phyloP scores from a whole-genome alignment of 1,140 invertebrate species.

The Drosophila asahinai region DNA sequence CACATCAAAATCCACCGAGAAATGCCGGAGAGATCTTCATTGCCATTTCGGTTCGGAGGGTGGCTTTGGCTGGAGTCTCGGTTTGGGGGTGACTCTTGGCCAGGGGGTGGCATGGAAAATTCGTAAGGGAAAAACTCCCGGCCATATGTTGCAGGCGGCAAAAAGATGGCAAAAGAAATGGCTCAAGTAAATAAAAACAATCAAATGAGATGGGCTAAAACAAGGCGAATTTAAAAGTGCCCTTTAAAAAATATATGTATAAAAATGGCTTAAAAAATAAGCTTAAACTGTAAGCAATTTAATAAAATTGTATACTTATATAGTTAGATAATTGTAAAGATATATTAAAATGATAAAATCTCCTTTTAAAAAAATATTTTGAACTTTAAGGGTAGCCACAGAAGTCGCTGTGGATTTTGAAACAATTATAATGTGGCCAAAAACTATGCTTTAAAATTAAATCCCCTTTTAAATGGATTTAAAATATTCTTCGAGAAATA shows the following conservation, averaged over 20 bases:
- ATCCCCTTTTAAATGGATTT: too few relatives aligned
- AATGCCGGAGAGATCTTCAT: conserved; percentile 73
- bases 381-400: too few relatives aligned
- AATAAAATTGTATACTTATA: too few relatives aligned
- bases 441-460: too few relatives aligned
- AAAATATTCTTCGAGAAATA: too few relatives aligned
- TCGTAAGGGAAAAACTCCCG: conserved; percentile 27
- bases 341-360: too few relatives aligned
- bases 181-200: conserved; percentile 76
- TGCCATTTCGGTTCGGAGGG: conserved; percentile 4
- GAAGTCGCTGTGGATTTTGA: too few relatives aligned
- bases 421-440: too few relatives aligned
- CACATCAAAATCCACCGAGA: conserved; percentile 69
- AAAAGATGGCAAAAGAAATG: conserved; percentile 58
- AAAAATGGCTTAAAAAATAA: background rate
- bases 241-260: background rate
- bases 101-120: conserved; percentile 14
- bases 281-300: background rate
- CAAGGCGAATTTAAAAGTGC: background rate
- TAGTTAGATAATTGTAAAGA: too few relatives aligned
- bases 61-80: background rate
- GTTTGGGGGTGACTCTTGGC: conserved; percentile 5
- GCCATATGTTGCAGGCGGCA: conserved; percentile 67
- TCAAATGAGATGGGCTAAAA: background rate
- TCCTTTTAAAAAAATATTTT: too few relatives aligned